Base-by-base conservation (phyloP, 2,797 vertebrate species). In the Sylvia borin region DNA sequence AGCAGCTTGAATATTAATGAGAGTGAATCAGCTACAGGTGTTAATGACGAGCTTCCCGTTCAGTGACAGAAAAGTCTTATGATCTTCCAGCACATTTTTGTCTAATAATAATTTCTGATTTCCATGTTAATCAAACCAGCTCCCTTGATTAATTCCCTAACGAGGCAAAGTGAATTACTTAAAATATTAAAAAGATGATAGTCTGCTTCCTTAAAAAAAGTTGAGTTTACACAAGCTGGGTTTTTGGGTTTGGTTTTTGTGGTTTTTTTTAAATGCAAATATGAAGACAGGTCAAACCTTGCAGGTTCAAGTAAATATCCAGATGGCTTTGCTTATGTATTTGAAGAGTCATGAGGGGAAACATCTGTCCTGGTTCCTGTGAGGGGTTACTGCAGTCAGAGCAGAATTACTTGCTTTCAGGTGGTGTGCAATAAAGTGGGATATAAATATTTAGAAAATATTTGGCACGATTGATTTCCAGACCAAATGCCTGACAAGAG, bases 251-350 rank as follows among this genome's bases (percentile, higher is more conserved):
- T 40, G 13, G 40, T 14, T 40, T 40, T 40, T 14, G 40, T 40
- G 13, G 40, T 14, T 14, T 40, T 40, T 14, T 57, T 36, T 60
- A 9, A 51, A 68, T 76, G 58, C 60, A 90, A 92, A 84, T 81
- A 90, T 38, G 54, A 83, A 72, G 67, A 86, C 71, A 81, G 90
- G 83, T 95, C 88, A 76, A 36, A 78, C 64, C 81, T 82, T 51
- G 66, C 64, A 75, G 85, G 81, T 92, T 81, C 83, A 78, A 93
- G 47, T 90, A 86, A 90, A 71, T 84, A 93, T 86, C 85, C 95
- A 96, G 94, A 96, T 95, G 94, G 96, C 29, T 96, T 88, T 95
- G 93, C 73, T 95, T 81, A 58, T 94, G 55, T 81, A 8, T 95
- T 90, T 64, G 62, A 72, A 60, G 51, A 94, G 82, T 85, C 95